Base-by-base conservation (phyloP, 2,797 vertebrate genomes). In the Spea hammondii region DNA sequence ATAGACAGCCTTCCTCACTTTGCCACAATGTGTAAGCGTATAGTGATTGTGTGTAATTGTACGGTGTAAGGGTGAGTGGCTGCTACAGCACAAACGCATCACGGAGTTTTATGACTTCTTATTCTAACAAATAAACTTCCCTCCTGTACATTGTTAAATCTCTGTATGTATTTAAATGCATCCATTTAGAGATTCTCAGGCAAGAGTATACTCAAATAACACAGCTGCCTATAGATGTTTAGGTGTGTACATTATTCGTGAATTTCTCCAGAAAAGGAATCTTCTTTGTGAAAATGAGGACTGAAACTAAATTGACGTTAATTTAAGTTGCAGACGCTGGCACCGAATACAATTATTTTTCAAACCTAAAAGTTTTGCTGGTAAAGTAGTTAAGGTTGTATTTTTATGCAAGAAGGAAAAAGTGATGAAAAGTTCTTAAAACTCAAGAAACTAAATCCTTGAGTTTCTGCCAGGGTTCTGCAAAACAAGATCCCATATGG, bases 381-480 rank as follows among this genome's bases (percentile, higher is more conserved):
- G 89, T 91, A 94, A 94, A 93, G 87, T 88, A 92, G 91, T 94
- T 92, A 91, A 88, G 86, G 81, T 84, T 91, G 83, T 86, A 88
- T 89, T 91, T 92, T 90, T 87, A 88, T 88, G 87, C 89, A 88
- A 92, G 83, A 88, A 88, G 90, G 90, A 89, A 92, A 94, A 94
- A 92, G 91, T 93, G 90, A 91, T 91, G 90, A 89, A 91, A 91
- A 91, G 84, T 85, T 89, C 87, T 92, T 89, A 88, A 92, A 93
- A 90, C 83, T 88, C 86, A 91, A 91, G 90, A 92, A 94, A 91
- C 89, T 92, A 94, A 91, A 88, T 85, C 89, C 85, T 88, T 92
- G 90, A 91, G 87, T 87, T 77, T 77, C 62, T 87, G 91, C 91
- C 93, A 93, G 74, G 86, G 82, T 78, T 79, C 84, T 88, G 84